phyloP scores from a whole-genome alignment of 23 tunicate genomes.

The Pegea sp. region DNA sequence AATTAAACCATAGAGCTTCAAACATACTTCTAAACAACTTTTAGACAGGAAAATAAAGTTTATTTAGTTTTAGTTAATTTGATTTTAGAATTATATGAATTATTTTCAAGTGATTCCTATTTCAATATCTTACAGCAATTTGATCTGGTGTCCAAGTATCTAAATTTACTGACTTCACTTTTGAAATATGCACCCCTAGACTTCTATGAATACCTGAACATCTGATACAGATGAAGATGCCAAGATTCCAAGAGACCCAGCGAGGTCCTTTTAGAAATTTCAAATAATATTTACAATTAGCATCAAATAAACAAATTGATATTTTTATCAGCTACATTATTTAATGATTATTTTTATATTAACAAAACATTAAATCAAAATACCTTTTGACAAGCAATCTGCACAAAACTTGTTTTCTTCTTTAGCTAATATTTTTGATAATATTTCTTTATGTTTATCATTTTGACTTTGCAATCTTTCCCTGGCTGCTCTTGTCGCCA shows the following conservation, averaged over 20 bases:
- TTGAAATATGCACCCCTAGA: constrained; percentile 94
- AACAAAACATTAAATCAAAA: not conserved
- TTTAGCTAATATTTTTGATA: constrained; percentile 50
- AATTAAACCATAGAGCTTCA: too few relatives aligned
- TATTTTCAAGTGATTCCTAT: too few relatives aligned
- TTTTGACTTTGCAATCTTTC: constrained; percentile 10
- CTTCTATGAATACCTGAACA: constrained; percentile 97
- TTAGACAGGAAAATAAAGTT: too few relatives aligned
- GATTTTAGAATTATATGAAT: too few relatives aligned
- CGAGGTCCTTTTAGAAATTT: constrained; percentile 40
- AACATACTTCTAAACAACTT: too few relatives aligned
- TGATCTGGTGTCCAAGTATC: constrained; percentile 96
- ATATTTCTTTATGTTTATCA: constrained; percentile 47
- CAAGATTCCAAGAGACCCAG: constrained; percentile 98
- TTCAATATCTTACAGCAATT: constrained; percentile 27
- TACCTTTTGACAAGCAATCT: constrained; percentile 84
- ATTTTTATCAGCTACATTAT: constrained; percentile 1
- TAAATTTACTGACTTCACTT: constrained; percentile 86
- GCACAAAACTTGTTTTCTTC: constrained; percentile 98
- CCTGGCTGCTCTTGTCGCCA: not conserved
- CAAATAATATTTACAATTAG: constrained; percentile 1
- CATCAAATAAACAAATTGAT: not conserved
- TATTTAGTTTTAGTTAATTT: too few relatives aligned
- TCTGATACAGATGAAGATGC: constrained; percentile 72
- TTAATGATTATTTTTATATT: not conserved